These are phyloP conservation scores for Cosmia pyralina DNA, from an alignment of 2,888 invertebrate species.

Conservation along the genomic window DNA sequence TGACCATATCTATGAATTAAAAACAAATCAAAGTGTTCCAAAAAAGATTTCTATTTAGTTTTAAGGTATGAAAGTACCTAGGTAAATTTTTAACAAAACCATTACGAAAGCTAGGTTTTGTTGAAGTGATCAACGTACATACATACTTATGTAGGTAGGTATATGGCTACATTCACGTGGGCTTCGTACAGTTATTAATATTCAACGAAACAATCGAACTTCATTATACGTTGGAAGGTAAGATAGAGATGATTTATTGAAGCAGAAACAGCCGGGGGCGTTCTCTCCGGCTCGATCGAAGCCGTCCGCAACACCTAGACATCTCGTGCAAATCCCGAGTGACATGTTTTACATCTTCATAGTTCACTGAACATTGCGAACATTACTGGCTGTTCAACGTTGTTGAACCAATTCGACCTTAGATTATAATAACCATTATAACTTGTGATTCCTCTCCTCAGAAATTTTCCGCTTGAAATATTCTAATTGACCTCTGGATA, in stretches of 20 bases:
- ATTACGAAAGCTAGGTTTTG: background rate
- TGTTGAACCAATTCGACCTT: conserved; percentile 64
- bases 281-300: conserved; percentile 33
- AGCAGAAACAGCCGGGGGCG: conserved; percentile 62
- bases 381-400: conserved; percentile 66
- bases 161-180: conserved; percentile 15
- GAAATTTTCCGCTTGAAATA: conserved; percentile 39
- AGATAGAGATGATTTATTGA: conserved; percentile 57
- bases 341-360: conserved; percentile 69
- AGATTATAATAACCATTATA: conserved; percentile 59
- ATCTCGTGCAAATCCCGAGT: conserved; percentile 70
- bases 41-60: conserved; percentile 1
- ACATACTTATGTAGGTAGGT: background rate
- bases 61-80: background rate
- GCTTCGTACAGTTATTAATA: conserved; percentile 50
- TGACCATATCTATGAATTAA: no score
- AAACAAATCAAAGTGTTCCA: background rate
- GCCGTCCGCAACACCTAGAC: conserved; percentile 63
- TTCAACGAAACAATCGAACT: conserved; percentile 63
- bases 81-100: conserved; percentile 9
- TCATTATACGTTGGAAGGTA: conserved; percentile 52
- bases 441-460: conserved; percentile 57
- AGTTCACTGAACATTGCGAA: conserved; percentile 58
- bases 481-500: conserved; percentile 43
- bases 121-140: conserved; percentile 4